Base-by-base conservation (phyloP, 2,113 vertebrate species). In the Passer domesticus region DNA sequence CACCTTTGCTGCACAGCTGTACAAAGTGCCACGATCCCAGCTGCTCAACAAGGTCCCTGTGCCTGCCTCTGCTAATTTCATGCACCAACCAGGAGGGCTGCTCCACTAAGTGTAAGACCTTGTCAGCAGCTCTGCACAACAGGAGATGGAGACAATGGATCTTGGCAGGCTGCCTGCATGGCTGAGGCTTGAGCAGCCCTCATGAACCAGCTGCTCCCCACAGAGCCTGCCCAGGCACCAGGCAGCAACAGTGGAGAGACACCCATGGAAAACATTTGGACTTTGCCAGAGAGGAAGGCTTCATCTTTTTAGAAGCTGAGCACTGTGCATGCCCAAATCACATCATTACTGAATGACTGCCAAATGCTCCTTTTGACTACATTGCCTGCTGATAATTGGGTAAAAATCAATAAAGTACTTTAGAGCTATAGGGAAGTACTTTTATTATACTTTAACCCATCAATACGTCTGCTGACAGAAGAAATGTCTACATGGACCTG, bases 151-250 rank as follows among this genome's bases (percentile, higher is more conserved):
- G 58, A 31, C 55, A 87, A 37, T 27, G 37, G 41, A 39, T 56
- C 24, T 44, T 3, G 1, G 24, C 6, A 53, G 52, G 15, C 35
- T 81, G 60, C 31, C 27, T 43, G 37, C 0, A 0, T 44, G n/a
- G n/a, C n/a, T 79, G 44, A 63, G 66, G 9, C 78, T 55, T 44
- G 44, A 95, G 64, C n/a, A 76, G 72, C 1, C 3, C 16, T 49
- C 39, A 11, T 33, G 50, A 89, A 44, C 19, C 46, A 69, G 2
- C 10, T 74, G 37, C 11, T 66, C 2, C 1, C 33, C 13, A 31
- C 50, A 27, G 21, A 2, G 3, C 24, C 58, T 39, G 28, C 41
- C 41, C 13, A 27, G 47, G 33, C 21, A 52, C 24, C 3, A 18
- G 44, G 44, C 70, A 92, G 69, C 8, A 4, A n/a, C 2, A 2